Evolutionary conservation across 1,140 invertebrate species (phyloP), one percentile per base, ranked within the genome.

Genomic region (Yoshiicerus persimilis): DNA sequence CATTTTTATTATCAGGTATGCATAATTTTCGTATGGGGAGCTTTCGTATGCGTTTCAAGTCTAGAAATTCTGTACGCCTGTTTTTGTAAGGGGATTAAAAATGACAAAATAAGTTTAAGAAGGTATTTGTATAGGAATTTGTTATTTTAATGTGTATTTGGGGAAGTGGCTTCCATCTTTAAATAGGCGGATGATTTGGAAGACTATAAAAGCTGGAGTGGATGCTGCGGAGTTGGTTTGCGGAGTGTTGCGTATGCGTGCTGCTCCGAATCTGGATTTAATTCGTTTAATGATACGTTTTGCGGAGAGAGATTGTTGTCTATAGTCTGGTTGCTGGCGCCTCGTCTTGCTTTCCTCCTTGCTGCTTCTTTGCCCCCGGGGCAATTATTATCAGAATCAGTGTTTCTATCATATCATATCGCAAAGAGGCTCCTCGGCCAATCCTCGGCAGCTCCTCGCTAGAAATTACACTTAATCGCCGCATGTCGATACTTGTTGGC

Each of bases 211-310:
- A 23, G 30, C 10, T 36, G 2, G 20, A 6, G 0, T 36, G 13
- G 32, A 77, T 32, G 16, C 1, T 77, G 2, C 16, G 30, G 8
- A 5, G 70, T 4, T 41, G 1, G 2, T 8, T 30, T n/a, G 32
- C 70, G 32, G 70, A 32, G 70, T 16, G 83, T 47, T 41, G 83
- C 38, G 83, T 84, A 84, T 84, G 83, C 83, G 83, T 84, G 83
- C 39, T 84, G 83, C 83, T 84, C 83, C 83, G 83, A 84, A 87
- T 75, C 32, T 87, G 9, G 39, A 87, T 87, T 87, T 87, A 87
- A 87, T 87, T 87, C 77, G 84, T 34, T 87, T 87, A 87, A 87
- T 87, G 70, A 87, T 87, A 87, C 47, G 34, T 77, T 47, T 87
- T 84, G 70, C 75, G 75, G 56, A 87, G 25, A 39, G 34, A 87